phyloP scores from a whole-genome alignment of 2,113 vertebrate genomes.

The Alethe diademata region DNA sequence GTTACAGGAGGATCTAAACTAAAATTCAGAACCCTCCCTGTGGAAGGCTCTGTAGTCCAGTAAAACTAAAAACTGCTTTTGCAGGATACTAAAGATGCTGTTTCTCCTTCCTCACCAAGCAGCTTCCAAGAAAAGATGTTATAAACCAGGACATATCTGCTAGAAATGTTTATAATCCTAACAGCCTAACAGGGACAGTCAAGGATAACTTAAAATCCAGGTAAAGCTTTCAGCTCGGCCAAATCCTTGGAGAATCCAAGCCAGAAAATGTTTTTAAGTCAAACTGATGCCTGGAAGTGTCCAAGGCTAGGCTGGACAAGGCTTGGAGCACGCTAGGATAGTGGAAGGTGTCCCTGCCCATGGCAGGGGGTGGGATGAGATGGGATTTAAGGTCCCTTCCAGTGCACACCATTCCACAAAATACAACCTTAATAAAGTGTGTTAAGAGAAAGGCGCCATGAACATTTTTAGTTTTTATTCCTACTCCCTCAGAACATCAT shows the following conservation, averaged over 20 bases:
- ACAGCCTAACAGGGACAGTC: background rate
- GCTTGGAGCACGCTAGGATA: background rate
- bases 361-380: fast-evolving
- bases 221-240: background rate
- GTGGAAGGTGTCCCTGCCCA: background rate
- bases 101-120: background rate
- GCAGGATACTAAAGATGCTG: background rate
- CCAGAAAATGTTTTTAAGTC: fast-evolving
- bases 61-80: background rate
- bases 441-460: background rate
- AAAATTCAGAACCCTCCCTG: background rate
- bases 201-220: background rate
- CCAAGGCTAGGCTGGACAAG: background rate
- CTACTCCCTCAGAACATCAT: background rate
- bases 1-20: background rate
- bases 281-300: background rate
- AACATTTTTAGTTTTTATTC: background rate
- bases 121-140: background rate
- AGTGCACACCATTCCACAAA: background rate
- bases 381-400: background rate
- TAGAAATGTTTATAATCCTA: background rate
- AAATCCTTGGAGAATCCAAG: background rate
- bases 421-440: fast-evolving
- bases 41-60: background rate
- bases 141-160: background rate